These are phyloP conservation scores for Chaitophorus viminalis DNA, from an alignment of 2,888 invertebrate genomes.

Conservation along the genomic window DNA sequence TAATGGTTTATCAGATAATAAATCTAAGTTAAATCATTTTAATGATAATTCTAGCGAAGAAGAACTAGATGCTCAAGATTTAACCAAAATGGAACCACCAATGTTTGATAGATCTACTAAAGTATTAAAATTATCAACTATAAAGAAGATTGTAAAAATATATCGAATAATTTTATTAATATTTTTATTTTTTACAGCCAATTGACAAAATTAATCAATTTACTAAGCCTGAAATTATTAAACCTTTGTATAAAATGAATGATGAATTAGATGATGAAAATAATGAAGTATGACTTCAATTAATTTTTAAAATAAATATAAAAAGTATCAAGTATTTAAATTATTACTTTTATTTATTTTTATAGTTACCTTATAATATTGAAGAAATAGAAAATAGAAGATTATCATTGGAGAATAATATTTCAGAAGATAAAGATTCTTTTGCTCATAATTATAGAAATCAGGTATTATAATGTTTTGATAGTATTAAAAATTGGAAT, in stretches of 20 bases:
- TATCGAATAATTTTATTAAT: background rate
- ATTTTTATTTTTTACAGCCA: constrained; percentile 38
- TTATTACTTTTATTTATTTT: constrained; percentile 10
- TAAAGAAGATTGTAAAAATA: background rate
- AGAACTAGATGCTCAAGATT: constrained; percentile 16
- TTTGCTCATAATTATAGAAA: background rate
- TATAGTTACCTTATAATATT: constrained; percentile 46
- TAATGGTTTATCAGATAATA: constrained; percentile 22
- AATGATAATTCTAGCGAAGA: constrained; percentile 51
- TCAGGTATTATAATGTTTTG: constrained; percentile 31
- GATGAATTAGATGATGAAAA: constrained; percentile 49
- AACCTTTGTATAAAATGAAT: constrained; percentile 39
- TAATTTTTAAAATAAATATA: constrained; percentile 4
- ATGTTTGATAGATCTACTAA: constrained; percentile 61
- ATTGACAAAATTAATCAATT: constrained; percentile 28
- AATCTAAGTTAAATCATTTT: constrained; percentile 14
- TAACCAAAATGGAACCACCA: constrained; percentile 8
- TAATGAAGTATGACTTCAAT: constrained; percentile 27
- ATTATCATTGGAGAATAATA: background rate
- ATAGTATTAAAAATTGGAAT: background rate
- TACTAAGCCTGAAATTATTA: constrained; percentile 19
- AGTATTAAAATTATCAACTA: constrained; percentile 38
- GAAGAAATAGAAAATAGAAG: constrained; percentile 48
- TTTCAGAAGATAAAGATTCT: constrained; percentile 31
- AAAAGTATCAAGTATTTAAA: background rate